Evolutionary conservation across 2,797 vertebrate genomes (phyloP), one percentile per base, ranked within the genome.

Genomic region (Microtus californicus): DNA sequence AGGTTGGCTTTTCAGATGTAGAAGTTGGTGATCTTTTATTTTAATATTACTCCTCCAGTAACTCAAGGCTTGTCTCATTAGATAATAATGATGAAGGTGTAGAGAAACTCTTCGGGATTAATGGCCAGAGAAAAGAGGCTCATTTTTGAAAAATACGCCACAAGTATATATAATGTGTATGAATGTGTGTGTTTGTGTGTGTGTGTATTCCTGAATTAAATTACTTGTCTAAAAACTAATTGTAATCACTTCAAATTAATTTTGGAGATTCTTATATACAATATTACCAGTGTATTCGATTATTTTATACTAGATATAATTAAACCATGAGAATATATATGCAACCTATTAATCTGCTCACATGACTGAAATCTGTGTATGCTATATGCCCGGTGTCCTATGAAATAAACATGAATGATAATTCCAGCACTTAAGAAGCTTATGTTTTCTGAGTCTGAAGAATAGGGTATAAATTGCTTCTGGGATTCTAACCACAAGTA

Each of bases 1-100:
- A 88, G 65, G 65, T 54, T 87, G 87, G 9, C 25, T 19, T 80
- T 73, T 94, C 93, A 95, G 89, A 90, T 91, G 61, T 69, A 77
- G 6, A 89, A 93, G 40, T 76, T 88, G 77, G 67, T 94, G 71
- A 92, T 89, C 89, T 97, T 97, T 95, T 96, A 74, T 89, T 17
- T 56, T 19, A 56, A 6, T 73, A 87, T n/a, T 21, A 19, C 92
- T 91, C 34, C 5, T 93, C 13, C 51, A 93, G 2, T 85, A 91
- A 85, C 43, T 56, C 11, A 27, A 27, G 54, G 34, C 21, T 94
- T 12, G 2, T 87, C 77, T 92, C 56, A 89, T 96, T 88, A 80
- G 67, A 29, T 23, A 89, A 31, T 59, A 51, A 90, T 94, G 59
- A 91, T 87, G 63, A 95, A 96, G 83, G 29, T 90, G 15, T 65